Evolutionary conservation across 2,113 vertebrate species (phyloP), one percentile per base, ranked within the genome.

Genomic region (Ciconia maguari): DNA sequence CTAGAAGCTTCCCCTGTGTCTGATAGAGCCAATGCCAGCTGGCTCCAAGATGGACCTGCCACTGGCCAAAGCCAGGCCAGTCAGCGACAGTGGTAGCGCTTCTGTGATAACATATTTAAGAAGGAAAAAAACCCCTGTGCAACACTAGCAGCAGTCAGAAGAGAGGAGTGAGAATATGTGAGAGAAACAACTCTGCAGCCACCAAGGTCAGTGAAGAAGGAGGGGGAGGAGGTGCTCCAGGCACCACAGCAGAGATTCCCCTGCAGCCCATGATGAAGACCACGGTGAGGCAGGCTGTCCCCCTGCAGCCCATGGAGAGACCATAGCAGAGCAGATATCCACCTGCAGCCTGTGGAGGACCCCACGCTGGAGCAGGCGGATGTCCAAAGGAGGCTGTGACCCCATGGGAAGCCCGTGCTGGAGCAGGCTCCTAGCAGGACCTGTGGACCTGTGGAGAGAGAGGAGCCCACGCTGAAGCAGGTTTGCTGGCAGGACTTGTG

Each of bases 61-160:
- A 4, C 57, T 60, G 34, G 21, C 34, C 34, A 24, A 60, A 20
- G 20, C 57, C 6, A 0, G n/a, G 34, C 20, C 21, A 3, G 14
- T 58, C 57, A 60, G 34, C 4, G 1, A n/a, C 2, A 1, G 21
- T n/a, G 20, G 57, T 22, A n/a, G 21, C 4, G 1, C 21, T 20
- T 60, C 57, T 24, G 57, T 0, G 21, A 24, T n/a, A 60, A n/a
- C 21, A 20, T 58, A n/a, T n/a, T n/a, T 24, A 60, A n/a, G 57
- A 34, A 22, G 4, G 29, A 32, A 4, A 48, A 48, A 48, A 48
- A 9, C 5, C 8, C 8, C 46, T 48, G 46, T 48, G 19, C 46
- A 48, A 20, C 46, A 48, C 19, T 18, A 48, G 5, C 19, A 48
- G 44, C 19, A 18, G 44, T 32, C 7, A 13, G 13, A 12, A n/a